These are phyloP conservation scores for Chalcis sispes DNA, from an alignment of 2,888 invertebrate species.

Conservation along the genomic window DNA sequence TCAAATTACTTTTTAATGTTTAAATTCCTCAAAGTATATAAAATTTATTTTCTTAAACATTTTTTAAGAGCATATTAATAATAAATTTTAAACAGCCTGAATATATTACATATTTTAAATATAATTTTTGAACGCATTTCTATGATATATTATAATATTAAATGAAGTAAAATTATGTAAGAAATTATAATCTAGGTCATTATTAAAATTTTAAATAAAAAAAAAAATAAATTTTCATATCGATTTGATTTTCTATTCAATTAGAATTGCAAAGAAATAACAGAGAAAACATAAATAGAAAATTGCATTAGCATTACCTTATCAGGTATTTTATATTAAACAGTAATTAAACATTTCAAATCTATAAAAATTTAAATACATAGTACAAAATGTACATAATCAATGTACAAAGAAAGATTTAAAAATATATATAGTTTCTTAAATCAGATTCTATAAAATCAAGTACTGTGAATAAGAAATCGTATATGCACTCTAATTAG, in stretches of 20 bases:
- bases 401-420: neutral
- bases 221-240: neutral
- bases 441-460: conserved; percentile 26
- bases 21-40: too few species aligned
- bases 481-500: conserved; percentile 46
- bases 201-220: neutral
- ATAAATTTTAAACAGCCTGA: neutral
- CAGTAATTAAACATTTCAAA: neutral
- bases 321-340: neutral
- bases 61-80: too few species aligned
- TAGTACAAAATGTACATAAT: neutral
- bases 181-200: neutral
- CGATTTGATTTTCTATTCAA: too few species aligned
- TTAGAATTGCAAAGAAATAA: too few species aligned
- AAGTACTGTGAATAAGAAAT: conserved; percentile 35
- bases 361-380: neutral
- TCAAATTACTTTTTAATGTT: too few species aligned
- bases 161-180: neutral
- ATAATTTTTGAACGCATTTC: neutral
- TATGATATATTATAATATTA: too few species aligned
- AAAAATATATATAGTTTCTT: neutral
- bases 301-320: neutral
- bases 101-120: neutral
- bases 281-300: too few species aligned
- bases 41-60: too few species aligned